These are phyloP conservation scores for Conchocele bisecta DNA, from an alignment of 2,888 invertebrate species.

Conservation along the genomic window DNA sequence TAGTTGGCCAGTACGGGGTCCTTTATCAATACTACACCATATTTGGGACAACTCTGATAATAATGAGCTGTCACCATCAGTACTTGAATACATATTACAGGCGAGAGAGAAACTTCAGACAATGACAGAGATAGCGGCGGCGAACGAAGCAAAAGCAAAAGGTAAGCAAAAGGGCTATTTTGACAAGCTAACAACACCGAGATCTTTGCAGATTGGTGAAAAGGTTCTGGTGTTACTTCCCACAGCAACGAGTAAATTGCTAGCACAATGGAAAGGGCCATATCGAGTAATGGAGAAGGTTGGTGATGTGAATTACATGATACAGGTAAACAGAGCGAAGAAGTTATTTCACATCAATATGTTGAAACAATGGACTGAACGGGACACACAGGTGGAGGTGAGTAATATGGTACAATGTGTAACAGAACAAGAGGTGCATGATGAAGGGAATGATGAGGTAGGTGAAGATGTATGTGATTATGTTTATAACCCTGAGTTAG, in stretches of 20 bases:
- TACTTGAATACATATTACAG: neutral
- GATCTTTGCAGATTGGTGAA: neutral
- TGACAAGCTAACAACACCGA: neutral
- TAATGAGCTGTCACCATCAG: neutral
- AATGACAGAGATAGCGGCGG: neutral
- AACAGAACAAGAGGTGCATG: too few relatives aligned
- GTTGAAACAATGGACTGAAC: neutral
- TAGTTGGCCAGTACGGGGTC: slow-evolving; percentile 1
- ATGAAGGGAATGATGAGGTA: too few relatives aligned
- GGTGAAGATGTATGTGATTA: too few relatives aligned
- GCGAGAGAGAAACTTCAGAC: neutral
- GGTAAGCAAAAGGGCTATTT: neutral
- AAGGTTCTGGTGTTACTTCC: slow-evolving; percentile 3
- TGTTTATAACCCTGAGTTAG: too few relatives aligned
- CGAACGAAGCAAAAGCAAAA: neutral
- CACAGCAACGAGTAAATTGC: neutral
- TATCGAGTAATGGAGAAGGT: neutral
- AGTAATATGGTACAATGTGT: too few relatives aligned
- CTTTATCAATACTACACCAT: neutral
- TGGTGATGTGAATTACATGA: neutral
- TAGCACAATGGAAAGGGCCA: slow-evolving; percentile 6
- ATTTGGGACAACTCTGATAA: neutral
- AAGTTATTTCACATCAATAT: slow-evolving; percentile 9
- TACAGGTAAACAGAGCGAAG: neutral
- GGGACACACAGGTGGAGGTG: neutral